These are phyloP conservation scores for Heterocephalus glaber DNA, from an alignment of 2,113 vertebrate species.

Conservation along the genomic window DNA sequence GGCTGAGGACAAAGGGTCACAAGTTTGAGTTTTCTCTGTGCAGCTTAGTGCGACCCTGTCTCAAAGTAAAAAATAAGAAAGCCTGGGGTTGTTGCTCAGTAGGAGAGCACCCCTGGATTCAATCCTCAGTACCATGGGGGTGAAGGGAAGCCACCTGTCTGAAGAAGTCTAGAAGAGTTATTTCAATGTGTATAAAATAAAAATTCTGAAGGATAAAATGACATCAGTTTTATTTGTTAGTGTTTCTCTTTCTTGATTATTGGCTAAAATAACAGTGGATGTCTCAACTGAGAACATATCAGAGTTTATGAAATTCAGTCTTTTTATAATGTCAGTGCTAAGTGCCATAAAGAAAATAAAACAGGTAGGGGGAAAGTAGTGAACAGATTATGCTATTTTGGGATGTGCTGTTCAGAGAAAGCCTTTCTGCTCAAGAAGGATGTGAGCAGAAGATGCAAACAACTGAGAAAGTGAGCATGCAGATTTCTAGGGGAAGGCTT, in stretches of 20 bases:
- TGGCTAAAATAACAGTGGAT: conserved; percentile 48
- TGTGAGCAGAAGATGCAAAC: conserved; percentile 30
- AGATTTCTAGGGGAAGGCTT: background rate
- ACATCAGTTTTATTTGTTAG: conserved; percentile 48
- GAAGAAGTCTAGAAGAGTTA: conserved; percentile 3
- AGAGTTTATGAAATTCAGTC: conserved; percentile 44
- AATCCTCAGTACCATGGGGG: background rate
- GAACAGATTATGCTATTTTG: background rate
- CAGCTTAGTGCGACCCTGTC: background rate
- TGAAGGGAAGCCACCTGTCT: background rate
- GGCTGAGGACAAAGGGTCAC: background rate
- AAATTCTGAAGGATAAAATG: conserved; percentile 58
- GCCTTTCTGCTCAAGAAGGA: background rate
- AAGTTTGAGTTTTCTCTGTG: background rate
- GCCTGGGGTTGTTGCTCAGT: background rate
- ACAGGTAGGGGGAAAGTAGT: conserved; percentile 8
- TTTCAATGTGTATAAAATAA: conserved; percentile 55
- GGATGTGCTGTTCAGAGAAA: conserved; percentile 23
- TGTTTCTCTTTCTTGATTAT: background rate
- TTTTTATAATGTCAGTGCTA: conserved; percentile 25
- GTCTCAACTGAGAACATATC: conserved; percentile 45
- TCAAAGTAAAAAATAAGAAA: background rate
- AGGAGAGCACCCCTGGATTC: background rate
- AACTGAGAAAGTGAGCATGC: background rate
- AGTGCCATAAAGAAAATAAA: conserved; percentile 59